Base-by-base conservation (phyloP, 2,113 vertebrate species). In the Notiomystis cincta region DNA sequence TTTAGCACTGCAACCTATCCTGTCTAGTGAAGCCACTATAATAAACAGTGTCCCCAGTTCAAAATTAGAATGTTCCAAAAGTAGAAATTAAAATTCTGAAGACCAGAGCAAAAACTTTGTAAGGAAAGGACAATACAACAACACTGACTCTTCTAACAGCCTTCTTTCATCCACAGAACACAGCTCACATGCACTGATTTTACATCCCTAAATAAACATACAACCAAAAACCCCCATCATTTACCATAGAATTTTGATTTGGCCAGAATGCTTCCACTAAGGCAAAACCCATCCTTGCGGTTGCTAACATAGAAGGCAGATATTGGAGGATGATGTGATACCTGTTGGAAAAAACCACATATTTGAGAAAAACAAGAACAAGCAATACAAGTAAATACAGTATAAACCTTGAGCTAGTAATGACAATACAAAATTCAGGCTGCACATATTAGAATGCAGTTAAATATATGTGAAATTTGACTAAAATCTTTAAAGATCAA, bases 211-310 rank as follows among this genome's bases (percentile, higher is more conserved):
- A 67, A 33, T 21, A 51, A 37, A 70, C 9, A 14, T 17, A 56
- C 8, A 88, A 40, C 4, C 13, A 23, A 54, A 70, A 19, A 0
- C 0, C 1, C 7, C 8, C 15, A 56, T 54, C 71, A 95, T 92
- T 97, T 97, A 99, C 99, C 99, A 16, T 99, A 99, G 96, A 99
- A 99, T 96, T 99, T 99, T 62, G 99, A 99, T 98, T 99, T 99
- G 93, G 99, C 99, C 71, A 99, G 98, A 97, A 99, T 99, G 98
- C 99, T 99, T 58, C 99, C 99, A 90, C 99, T 99, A 96, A 99
- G 98, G 97, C 99, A 99, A 98, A 99, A 99, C 3, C 99, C 99
- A 61, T 99, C 99, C 85, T 99, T 99, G 95, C 99, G 98, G 97
- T 99, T 99, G 98, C 99, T 99, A 95, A 99, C 98, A 17, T 99